These are phyloP conservation scores for Echiichthys vipera DNA, from an alignment of 2,797 vertebrate species.

Conservation along the genomic window DNA sequence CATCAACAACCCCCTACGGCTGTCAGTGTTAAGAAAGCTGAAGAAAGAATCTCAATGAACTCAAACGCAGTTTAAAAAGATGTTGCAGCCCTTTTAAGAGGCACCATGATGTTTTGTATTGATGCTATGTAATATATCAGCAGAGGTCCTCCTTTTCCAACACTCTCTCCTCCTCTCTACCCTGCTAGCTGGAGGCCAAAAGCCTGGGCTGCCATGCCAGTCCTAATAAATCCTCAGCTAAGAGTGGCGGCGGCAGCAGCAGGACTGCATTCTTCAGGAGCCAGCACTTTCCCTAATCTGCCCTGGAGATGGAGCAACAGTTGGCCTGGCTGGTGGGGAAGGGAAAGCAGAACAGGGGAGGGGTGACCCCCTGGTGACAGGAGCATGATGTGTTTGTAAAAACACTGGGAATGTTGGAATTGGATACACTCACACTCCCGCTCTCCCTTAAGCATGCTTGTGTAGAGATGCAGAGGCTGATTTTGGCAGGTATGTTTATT, in stretches of 20 bases:
- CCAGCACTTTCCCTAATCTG: constrained; percentile 75
- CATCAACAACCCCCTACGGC: neutral
- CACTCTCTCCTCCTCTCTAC: constrained; percentile 39
- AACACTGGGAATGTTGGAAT: constrained; percentile 68
- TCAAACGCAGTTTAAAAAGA: constrained; percentile 14
- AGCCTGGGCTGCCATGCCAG: constrained; percentile 71
- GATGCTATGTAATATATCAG: constrained; percentile 64
- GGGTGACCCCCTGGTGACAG: constrained; percentile 52
- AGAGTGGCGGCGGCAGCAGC: constrained; percentile 69
- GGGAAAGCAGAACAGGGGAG: neutral
- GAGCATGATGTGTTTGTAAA: constrained; percentile 69
- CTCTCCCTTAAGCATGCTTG: constrained; percentile 39
- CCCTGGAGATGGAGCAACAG: constrained; percentile 77
- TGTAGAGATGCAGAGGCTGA: constrained; percentile 59
- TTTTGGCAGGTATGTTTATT: constrained; percentile 68
- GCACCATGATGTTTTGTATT: constrained; percentile 58
- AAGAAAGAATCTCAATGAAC: constrained; percentile 17
- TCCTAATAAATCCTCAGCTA: constrained; percentile 77
- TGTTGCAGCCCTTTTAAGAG: constrained; percentile 30
- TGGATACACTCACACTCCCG: constrained; percentile 45
- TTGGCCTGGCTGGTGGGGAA: constrained; percentile 66
- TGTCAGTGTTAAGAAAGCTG: constrained; percentile 16
- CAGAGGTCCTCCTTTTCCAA: constrained; percentile 58
- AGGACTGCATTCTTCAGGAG: constrained; percentile 80
- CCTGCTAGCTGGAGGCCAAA: constrained; percentile 59